Evolutionary conservation across 2,113 vertebrate species (phyloP).

Genomic region (Microcebus tavaratra): DNA sequence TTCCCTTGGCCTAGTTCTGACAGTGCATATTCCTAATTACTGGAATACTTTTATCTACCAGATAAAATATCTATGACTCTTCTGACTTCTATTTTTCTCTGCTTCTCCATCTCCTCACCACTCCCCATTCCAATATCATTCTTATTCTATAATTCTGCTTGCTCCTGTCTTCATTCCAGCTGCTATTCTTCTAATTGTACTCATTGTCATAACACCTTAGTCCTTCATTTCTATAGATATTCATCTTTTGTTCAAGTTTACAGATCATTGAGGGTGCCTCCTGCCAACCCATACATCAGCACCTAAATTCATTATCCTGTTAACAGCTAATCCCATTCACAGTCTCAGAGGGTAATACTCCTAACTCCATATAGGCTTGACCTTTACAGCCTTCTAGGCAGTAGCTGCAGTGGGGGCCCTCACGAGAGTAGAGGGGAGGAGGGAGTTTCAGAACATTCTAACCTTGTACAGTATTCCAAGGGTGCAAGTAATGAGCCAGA

Average conservation of each 20-base stretch:
- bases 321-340: neutral
- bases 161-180: neutral
- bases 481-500: neutral
- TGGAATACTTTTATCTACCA: neutral
- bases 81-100: neutral
- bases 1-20: neutral
- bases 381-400: neutral
- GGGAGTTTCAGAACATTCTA: neutral
- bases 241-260: neutral
- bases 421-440: neutral
- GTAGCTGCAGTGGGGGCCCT: neutral
- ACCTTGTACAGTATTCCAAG: neutral
- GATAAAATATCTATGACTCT: neutral
- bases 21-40: neutral
- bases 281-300: neutral
- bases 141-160: neutral
- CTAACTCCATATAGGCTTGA: neutral
- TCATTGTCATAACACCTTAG: neutral
- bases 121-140: neutral
- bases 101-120: neutral
- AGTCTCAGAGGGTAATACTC: neutral
- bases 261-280: neutral
- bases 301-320: neutral
- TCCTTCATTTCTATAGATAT: neutral
- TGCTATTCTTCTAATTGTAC: neutral